Evolutionary conservation across 2,888 invertebrate species (phyloP).

Genomic region (Andrena camellia): DNA sequence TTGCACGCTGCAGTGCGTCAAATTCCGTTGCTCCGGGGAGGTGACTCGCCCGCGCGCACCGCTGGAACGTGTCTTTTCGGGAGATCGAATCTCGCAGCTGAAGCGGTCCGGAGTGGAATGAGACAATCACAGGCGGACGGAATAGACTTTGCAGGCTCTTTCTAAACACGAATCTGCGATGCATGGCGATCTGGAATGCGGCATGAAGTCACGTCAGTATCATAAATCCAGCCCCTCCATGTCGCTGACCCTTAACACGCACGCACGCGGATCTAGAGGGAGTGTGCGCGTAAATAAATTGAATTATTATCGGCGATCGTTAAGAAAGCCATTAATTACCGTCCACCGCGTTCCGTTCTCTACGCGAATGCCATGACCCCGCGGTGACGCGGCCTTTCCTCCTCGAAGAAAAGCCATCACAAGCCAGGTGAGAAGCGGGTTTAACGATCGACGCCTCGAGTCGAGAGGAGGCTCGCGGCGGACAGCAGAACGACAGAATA

Average conservation of each 20-base stretch:
- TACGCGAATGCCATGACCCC: not conserved
- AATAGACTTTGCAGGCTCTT: too few species aligned
- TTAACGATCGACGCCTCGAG: conserved; percentile 63
- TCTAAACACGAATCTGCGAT: too few species aligned
- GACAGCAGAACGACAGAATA: conserved; percentile 46
- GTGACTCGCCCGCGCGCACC: too few species aligned
- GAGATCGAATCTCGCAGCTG: too few species aligned
- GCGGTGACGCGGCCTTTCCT: conserved; percentile 13
- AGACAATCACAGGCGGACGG: too few species aligned
- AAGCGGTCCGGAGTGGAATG: too few species aligned
- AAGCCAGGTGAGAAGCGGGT: conserved; percentile 37
- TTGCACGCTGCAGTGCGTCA: conserved; percentile 52
- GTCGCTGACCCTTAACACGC: not conserved
- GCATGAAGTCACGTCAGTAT: not conserved
- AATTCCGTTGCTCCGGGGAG: conserved; percentile 38
- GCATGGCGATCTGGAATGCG: not conserved
- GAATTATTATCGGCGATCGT: conserved; percentile 5
- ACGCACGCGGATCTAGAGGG: not conserved
- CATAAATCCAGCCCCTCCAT: not conserved
- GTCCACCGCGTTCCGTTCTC: not conserved
- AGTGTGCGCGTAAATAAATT: not conserved
- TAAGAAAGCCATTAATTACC: conserved; percentile 13
- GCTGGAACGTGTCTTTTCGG: too few species aligned
- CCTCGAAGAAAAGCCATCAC: conserved; percentile 15
- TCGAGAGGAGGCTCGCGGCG: conserved; percentile 19